Conservation (phyloP, 2,113 vertebrate genomes). For the Loxodonta africana region DNA sequence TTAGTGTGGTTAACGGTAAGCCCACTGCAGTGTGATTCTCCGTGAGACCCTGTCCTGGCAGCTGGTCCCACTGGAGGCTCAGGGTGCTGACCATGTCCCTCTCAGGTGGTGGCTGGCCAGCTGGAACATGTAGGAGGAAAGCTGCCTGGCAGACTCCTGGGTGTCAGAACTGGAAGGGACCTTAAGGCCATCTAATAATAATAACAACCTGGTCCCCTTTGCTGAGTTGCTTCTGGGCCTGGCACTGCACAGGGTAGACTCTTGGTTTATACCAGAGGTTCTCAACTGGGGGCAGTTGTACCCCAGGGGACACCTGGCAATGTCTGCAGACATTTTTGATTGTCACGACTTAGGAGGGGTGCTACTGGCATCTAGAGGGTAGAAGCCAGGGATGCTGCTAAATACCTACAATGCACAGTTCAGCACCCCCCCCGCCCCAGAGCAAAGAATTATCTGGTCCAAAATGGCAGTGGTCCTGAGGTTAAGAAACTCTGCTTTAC, state of each 20-base stretch:
- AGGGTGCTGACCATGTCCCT: background rate
- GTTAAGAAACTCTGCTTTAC: background rate
- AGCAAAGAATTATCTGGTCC: background rate
- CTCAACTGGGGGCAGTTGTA: background rate
- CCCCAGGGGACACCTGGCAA: background rate
- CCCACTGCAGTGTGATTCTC: background rate
- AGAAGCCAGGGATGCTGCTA: background rate
- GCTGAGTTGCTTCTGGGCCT: background rate
- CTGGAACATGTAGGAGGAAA: background rate
- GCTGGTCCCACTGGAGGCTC: background rate
- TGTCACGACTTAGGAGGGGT: background rate
- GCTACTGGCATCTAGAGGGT: too few relatives aligned
- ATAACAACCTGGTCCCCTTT: background rate
- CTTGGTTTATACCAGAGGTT: background rate
- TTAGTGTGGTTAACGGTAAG: background rate
- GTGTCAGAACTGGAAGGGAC: background rate
- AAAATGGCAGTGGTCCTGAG: background rate
- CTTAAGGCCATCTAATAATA: background rate
- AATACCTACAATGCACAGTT: background rate
- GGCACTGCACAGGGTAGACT: background rate
- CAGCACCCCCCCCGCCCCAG: background rate
- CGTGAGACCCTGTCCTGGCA: rapidly evolving
- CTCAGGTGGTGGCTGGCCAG: background rate
- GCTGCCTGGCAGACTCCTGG: background rate
- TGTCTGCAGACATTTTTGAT: background rate